Base-by-base conservation (phyloP, 2,797 vertebrate genomes). In the Rhinella marina region DNA sequence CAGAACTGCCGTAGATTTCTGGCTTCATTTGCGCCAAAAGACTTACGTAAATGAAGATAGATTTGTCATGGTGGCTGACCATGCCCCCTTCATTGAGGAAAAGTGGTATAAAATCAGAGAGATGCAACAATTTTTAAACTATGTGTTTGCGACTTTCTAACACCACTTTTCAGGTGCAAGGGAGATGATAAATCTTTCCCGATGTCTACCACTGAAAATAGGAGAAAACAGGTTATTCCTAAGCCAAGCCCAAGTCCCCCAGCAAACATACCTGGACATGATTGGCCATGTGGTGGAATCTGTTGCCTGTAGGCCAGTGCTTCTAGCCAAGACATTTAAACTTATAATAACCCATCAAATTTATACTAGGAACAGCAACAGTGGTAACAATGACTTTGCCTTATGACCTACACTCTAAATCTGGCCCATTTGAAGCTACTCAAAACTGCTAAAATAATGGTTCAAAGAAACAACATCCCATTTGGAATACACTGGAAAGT, bases 401-500 rank as follows among this genome's bases (percentile, higher is more conserved):
- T 80, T 19, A 59, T 10, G 2, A 80, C 56, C 56, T 80, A 41
- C 17, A 80, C 56, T 80, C 19, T 78, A 82, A 64, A 48, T 82
- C 64, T 68, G 48, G n/a, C 7, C 48, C 27, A 57, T 73, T 12
- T 57, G 66, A 19, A 73, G 73, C 5, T 23, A n/a, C 13, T 21
- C 10, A 21, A 75, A 84, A 59, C 82, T 19, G 12, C 23, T 73
- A 59, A 12, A 57, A 5, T 32, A 57, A 56, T 57, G 27, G 48
- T 75, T 9, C n/a, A 77, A 27, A 85, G 16, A 85, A 77, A 50
- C 14, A 27, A 76, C 21, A 76, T 11, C 4, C 13, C 64, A 52
- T 8, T 10, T 25, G 52, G 32, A 85, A 52, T 52, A 76, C 29
- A 68, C 29, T 56, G 81, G 54, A 83, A 32, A 83, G 70, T 68